A percentile compares a stretch with the other conserved stretches of the same genome.
phyloP scores from a whole-genome alignment of 2,888 invertebrate genomes.

The Eupithecia exiguata region DNA sequence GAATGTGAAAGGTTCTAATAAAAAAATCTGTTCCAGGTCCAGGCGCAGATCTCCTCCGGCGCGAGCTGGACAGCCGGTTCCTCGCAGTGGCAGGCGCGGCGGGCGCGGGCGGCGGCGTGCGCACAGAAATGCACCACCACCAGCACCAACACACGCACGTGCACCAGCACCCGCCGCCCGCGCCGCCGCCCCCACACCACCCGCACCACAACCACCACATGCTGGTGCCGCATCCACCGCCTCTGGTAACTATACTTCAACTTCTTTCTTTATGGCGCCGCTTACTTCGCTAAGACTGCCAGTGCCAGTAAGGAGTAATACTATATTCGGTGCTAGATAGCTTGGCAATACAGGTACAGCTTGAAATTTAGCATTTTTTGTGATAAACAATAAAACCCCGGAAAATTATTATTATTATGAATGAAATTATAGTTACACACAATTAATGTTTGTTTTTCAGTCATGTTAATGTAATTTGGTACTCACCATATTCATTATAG shows the following conservation, averaged over 20 bases:
- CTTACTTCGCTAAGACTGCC: too few relatives aligned
- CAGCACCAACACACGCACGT: constrained; percentile 95
- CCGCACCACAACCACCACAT: constrained; percentile 55
- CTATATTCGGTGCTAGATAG: too few relatives aligned
- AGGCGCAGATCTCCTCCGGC: constrained; percentile 91
- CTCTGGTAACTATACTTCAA: constrained; percentile 82
- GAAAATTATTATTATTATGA: too few relatives aligned
- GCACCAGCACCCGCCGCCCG: constrained; percentile 91
- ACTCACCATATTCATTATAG: too few relatives aligned
- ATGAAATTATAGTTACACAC: too few relatives aligned
- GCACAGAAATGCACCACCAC: constrained; percentile 96
- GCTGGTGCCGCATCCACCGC: constrained; percentile 78
- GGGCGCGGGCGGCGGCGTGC: constrained; percentile 84
- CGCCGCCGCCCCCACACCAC: constrained; percentile 88
- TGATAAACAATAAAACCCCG: too few relatives aligned
- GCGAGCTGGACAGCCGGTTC: constrained; percentile 95
- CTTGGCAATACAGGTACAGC: too few relatives aligned
- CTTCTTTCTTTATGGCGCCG: too few relatives aligned
- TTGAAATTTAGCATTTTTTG: too few relatives aligned
- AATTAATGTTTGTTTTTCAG: too few relatives aligned
- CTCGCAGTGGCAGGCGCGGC: constrained; percentile 90
- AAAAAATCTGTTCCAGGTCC: constrained; percentile 65
- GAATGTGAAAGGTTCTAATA: not conserved
- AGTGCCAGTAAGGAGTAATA: too few relatives aligned
- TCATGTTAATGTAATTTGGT: too few relatives aligned